phyloP scores from a whole-genome alignment of 1,140 invertebrate species.

The Drosophila setifemur region DNA sequence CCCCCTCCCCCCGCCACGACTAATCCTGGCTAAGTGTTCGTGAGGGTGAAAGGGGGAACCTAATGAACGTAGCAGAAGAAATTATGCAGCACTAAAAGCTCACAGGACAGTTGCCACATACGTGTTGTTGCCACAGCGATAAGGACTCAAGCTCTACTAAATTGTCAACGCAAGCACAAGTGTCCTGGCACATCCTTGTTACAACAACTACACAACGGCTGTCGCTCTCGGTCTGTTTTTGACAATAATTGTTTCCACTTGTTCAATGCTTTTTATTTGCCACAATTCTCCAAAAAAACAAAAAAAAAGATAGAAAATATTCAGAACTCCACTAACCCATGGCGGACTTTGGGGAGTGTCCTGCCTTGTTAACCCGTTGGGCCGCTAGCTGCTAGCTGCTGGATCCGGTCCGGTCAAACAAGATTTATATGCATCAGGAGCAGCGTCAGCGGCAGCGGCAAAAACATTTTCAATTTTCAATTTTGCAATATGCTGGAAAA shows the following conservation, averaged over 20 bases:
- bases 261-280: constrained; percentile 53
- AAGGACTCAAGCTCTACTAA: constrained; percentile 38
- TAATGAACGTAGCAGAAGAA: constrained; percentile 67
- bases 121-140: constrained; percentile 5
- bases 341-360: constrained; percentile 51
- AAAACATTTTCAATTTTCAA: constrained; percentile 57
- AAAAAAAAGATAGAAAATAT: no score
- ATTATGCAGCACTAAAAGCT: constrained; percentile 62
- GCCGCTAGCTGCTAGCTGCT: no score
- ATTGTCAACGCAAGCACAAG: constrained; percentile 11
- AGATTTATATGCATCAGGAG: constrained; percentile 66
- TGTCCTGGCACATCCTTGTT: constrained; percentile 32
- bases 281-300: constrained; percentile 33
- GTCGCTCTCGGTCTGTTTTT: constrained; percentile 42
- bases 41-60: constrained; percentile 1
- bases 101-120: constrained; percentile 19
- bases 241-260: constrained; percentile 71
- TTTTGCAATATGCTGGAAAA: constrained; percentile 35
- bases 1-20: not conserved
- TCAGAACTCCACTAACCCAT: no score
- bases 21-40: constrained; percentile 56
- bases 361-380: constrained; percentile 43
- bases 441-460: constrained; percentile 16
- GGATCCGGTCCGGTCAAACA: no score
- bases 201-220: constrained; percentile 1